Evolutionary conservation across 1,140 invertebrate species (phyloP).

Genomic region (Meloidogyne exigua): DNA sequence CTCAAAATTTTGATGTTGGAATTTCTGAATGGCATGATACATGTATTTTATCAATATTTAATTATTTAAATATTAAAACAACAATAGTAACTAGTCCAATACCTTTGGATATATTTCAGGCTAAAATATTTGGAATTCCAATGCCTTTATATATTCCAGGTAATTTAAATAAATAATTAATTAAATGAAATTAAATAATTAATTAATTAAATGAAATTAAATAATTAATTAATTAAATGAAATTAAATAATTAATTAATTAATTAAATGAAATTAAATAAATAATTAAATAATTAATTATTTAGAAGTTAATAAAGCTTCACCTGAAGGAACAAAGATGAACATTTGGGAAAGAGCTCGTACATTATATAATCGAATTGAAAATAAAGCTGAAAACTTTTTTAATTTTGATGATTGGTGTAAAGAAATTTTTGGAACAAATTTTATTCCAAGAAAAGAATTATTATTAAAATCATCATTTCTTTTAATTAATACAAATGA

Average conservation of each 20-base stretch:
- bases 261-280: not conserved
- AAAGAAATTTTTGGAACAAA: conserved; percentile 23
- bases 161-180: conserved; percentile 2
- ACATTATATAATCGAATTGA: not conserved
- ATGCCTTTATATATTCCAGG: conserved; percentile 37
- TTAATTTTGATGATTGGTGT: not conserved
- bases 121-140: conserved; percentile 26
- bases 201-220: not conserved
- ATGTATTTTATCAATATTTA: conserved; percentile 39
- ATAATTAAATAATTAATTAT: not conserved
- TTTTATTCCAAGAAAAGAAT: conserved; percentile 28
- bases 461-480: conserved; percentile 24
- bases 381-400: not conserved
- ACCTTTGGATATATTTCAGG: conserved; percentile 11
- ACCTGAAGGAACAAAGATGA: conserved; percentile 17
- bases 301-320: conserved; percentile 6
- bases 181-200: not conserved
- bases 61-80: conserved; percentile 27
- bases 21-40: conserved; percentile 36
- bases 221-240: not conserved
- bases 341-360: not conserved
- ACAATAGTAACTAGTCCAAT: conserved; percentile 23
- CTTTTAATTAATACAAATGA: conserved; percentile 44
- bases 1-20: conserved; percentile 35
- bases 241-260: not conserved